These are phyloP conservation scores for Anastrepha obliqua DNA, from an alignment of 1,140 invertebrate genomes.

Conservation along the genomic window DNA sequence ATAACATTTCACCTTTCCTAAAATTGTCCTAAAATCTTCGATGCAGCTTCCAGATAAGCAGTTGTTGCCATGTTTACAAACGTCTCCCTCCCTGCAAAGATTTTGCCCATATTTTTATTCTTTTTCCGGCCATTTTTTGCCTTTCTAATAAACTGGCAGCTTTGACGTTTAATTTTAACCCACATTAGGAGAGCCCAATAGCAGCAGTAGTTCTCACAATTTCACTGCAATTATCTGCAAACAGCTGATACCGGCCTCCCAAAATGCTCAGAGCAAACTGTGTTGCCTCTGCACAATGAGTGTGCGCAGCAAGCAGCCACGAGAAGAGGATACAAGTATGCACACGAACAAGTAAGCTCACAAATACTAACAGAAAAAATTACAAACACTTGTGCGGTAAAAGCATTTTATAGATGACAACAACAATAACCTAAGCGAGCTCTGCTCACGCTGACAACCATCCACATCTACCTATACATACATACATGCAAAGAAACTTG, in stretches of 20 bases:
- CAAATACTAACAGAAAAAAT: not conserved
- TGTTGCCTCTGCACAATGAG: not conserved
- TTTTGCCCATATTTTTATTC: no score
- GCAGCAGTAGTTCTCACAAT: not conserved
- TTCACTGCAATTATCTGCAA: not conserved
- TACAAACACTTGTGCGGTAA: not conserved
- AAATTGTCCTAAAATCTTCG: no score
- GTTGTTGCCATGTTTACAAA: no score
- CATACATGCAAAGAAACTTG: not conserved
- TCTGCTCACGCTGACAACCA: not conserved
- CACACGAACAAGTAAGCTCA: not conserved
- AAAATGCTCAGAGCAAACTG: slow-evolving; percentile 9
- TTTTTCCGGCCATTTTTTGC: no score
- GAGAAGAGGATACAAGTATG: not conserved
- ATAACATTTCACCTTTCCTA: no score
- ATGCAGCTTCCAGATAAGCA: no score
- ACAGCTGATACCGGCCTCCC: slow-evolving; percentile 23
- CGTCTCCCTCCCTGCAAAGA: no score
- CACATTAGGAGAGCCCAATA: not conserved
- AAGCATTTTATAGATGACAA: not conserved
- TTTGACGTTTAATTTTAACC: no score
- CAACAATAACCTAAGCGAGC: not conserved
- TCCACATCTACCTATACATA: not conserved
- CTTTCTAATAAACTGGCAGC: no score
- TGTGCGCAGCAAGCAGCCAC: slow-evolving; percentile 17